Conservation (phyloP, 2,888 invertebrate species). For the Tromatobia lineatoria region DNA sequence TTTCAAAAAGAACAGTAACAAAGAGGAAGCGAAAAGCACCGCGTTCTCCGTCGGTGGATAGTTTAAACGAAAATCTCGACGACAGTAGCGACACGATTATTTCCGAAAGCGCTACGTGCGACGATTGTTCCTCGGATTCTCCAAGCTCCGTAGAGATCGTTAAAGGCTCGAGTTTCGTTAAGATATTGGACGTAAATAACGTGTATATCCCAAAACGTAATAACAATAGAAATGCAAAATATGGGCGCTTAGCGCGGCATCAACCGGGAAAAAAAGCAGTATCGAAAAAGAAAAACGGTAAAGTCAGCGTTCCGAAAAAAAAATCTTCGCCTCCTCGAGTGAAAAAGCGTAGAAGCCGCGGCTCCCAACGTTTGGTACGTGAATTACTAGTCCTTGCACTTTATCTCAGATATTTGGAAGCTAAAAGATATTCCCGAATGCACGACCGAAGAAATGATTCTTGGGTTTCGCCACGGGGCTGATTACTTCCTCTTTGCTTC, state of each 20-base stretch:
- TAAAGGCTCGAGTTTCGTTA: slow-evolving; percentile 45
- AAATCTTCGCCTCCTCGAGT: slow-evolving; percentile 2
- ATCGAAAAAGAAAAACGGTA: slow-evolving; percentile 30
- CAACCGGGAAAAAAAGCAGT: slow-evolving; percentile 1
- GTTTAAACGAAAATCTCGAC: not conserved
- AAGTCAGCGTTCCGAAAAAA: slow-evolving; percentile 21
- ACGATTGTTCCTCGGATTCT: not conserved
- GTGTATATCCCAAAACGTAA: slow-evolving; percentile 28
- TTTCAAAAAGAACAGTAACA: not conserved
- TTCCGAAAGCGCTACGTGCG: not conserved
- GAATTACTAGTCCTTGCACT: slow-evolving; percentile 79
- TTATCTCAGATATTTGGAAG: slow-evolving; percentile 77
- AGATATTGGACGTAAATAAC: slow-evolving; percentile 38
- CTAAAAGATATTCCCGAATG: slow-evolving; percentile 71
- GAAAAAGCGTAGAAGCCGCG: slow-evolving; percentile 39
- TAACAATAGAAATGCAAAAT: slow-evolving; percentile 27
- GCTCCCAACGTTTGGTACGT: slow-evolving; percentile 62
- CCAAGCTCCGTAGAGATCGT: not conserved
- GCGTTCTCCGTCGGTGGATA: not conserved
- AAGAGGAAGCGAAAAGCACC: slow-evolving; percentile 14
- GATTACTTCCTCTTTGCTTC: slow-evolving; percentile 32
- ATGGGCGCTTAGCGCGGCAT: slow-evolving; percentile 10
- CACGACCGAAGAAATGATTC: slow-evolving; percentile 51
- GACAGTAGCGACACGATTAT: not conserved
- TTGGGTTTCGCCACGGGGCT: slow-evolving; percentile 39